Percentiles rank a stretch among this genome's conserved stretches.
These are phyloP conservation scores for Turritopsis dohrnii DNA, from an alignment of 30 jellyfish, hydroid and myxozoan genomes.

Conservation along the genomic window DNA sequence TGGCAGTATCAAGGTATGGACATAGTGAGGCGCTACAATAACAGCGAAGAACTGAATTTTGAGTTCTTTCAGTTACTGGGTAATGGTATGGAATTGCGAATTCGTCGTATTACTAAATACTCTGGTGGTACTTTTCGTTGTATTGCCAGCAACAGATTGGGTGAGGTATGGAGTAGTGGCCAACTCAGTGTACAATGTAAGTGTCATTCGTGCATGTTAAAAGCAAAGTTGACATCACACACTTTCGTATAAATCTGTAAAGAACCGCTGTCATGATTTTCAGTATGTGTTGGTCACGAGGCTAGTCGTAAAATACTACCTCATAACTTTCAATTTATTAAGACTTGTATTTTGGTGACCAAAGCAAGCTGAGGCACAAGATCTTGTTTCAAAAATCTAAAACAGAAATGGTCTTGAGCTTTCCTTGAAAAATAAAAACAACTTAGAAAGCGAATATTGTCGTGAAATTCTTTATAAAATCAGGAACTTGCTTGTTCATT, in stretches of 20 bases:
- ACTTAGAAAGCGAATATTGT: too few species aligned
- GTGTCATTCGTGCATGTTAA: not conserved
- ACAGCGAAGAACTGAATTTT: constrained; percentile 22
- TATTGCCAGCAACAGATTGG: not conserved
- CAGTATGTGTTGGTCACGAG: too few species aligned
- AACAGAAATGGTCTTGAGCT: too few species aligned
- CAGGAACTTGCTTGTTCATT: not conserved
- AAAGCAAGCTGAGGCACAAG: too few species aligned
- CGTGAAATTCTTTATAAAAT: not conserved
- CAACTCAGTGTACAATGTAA: constrained; percentile 26
- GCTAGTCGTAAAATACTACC: too few species aligned
- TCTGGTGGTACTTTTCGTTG: constrained; percentile 40
- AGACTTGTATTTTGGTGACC: too few species aligned
- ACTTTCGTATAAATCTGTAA: too few species aligned
- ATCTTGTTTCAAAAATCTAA: too few species aligned
- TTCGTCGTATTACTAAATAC: constrained; percentile 19
- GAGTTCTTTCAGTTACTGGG: constrained; percentile 26
- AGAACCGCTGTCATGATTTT: too few species aligned
- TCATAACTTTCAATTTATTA: too few species aligned
- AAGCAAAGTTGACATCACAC: too few species aligned
- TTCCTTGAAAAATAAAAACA: too few species aligned
- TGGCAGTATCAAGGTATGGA: constrained; percentile 33
- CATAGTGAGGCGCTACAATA: not conserved
- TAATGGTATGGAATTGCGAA: constrained; percentile 14
- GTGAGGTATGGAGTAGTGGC: constrained; percentile 4